Conservation (phyloP, 1,140 invertebrate genomes). For the Paraescarpia echinospica region DNA sequence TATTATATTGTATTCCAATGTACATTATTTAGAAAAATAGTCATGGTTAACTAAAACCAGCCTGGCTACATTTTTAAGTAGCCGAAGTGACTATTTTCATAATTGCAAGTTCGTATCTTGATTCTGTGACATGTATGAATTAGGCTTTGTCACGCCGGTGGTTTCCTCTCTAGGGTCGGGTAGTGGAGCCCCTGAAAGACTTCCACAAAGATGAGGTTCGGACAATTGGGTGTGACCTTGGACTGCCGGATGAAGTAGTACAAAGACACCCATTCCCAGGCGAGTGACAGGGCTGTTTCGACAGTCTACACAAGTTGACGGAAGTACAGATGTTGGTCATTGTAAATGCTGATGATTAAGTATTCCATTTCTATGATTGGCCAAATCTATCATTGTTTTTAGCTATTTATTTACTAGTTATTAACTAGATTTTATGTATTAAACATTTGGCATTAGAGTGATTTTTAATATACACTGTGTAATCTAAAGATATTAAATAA, state of each 20-base stretch:
- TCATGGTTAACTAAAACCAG: no score
- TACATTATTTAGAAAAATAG: no score
- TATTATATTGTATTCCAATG: no score
- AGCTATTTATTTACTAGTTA: background rate
- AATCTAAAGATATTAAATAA: background rate
- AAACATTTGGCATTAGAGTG: background rate
- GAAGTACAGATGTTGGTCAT: no score
- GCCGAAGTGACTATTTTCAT: background rate
- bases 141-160: no score
- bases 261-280: constrained; percentile 97
- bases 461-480: no score
- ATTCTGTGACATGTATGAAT: no score
- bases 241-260: constrained; percentile 82
- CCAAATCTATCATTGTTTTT: no score
- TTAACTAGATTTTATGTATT: background rate
- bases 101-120: background rate
- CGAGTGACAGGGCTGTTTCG: constrained; percentile 8
- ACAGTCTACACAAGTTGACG: background rate
- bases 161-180: constrained; percentile 69
- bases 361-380: background rate
- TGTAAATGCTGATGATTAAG: background rate
- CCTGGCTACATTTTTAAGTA: background rate
- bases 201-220: constrained; percentile 99
- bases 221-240: constrained; percentile 79
- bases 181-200: constrained; percentile 97